Evolutionary conservation across 2,113 vertebrate species (phyloP), one percentile per base, ranked within the genome.

Genomic region (Hemiprocne comata): DNA sequence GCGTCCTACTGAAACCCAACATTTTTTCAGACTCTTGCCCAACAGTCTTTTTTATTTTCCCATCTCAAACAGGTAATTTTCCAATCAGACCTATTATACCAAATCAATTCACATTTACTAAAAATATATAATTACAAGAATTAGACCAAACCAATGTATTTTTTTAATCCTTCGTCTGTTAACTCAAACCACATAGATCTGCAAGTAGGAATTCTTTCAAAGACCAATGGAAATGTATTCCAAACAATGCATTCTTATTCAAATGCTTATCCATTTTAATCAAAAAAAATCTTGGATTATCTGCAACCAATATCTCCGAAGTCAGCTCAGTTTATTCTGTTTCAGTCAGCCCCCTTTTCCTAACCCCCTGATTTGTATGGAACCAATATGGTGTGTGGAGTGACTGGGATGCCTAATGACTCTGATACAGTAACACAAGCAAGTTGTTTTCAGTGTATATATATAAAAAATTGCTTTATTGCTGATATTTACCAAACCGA

Each of bases 211-310:
- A 98, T 97, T 97, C 97, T 96, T 97, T 89, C 75, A 91, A 97
- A 97, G 95, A 97, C 96, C 94, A 85, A 80, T 96, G 96, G 95
- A 94, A 95, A 87, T 79, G 69, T 97, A 97, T 98, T 97, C 97
- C 97, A 98, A 98, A 98, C 98, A 98, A 98, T 96, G 95, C 97
- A 97, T 98, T 98, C 98, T 97, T 98, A 97, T 97, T 98, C 95
- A 97, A 95, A 98, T 97, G 97, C 95, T 97, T 97, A 96, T 97
- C 77, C 33, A 31, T 97, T 95, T 96, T 98, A 98, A 98, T 98
- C 93, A 97, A 97, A 97, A 97, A 98, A 93, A 97, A 95, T 96
- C 91, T 98, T 98, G 97, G 58, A 97, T 98, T 98, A 98, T 98
- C 98, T 98, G 98, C 96, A 97, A 96, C 95, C 97, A 98, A 97